A percentile compares a stretch with the other conserved stretches of the same genome.
Conservation (phyloP, 2,888 invertebrate genomes). For the Amblyteles armatorius region DNA sequence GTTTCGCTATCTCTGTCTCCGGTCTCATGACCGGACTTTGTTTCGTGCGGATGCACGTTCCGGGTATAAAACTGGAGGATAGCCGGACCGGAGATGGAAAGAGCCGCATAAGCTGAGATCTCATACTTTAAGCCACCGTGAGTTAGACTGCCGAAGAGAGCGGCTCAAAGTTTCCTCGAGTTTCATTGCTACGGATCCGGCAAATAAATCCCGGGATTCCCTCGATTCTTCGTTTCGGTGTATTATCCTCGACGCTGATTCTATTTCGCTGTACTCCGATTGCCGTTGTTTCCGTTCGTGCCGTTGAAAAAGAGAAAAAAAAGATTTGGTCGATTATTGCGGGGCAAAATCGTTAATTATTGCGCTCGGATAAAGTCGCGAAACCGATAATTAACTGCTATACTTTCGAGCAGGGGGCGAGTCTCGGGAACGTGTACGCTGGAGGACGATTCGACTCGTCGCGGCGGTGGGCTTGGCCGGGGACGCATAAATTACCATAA, state of each 20-base stretch:
- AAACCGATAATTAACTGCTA: conserved; percentile 30
- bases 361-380: neutral
- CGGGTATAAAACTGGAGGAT: conserved; percentile 6
- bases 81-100: conserved; percentile 2
- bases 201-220: conserved; percentile 33
- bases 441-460: neutral
- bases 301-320: neutral
- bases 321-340: neutral
- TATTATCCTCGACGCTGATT: neutral
- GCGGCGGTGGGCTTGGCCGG: conserved; percentile 18
- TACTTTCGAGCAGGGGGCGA: neutral
- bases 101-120: conserved; percentile 1
- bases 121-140: conserved; percentile 15
- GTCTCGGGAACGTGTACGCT: neutral
- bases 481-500: conserved; percentile 70
- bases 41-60: neutral
- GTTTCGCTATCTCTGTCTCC: conserved; percentile 42
- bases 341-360: conserved; percentile 30
- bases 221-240: conserved; percentile 8
- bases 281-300: neutral
- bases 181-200: conserved; percentile 14
- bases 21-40: conserved; percentile 33
- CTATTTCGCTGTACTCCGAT: neutral
- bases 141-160: neutral
- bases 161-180: conserved; percentile 2